These are phyloP conservation scores for Actinernus sp. DNA, from an alignment of 92 coral and sea anemone genomes.

Conservation along the genomic window DNA sequence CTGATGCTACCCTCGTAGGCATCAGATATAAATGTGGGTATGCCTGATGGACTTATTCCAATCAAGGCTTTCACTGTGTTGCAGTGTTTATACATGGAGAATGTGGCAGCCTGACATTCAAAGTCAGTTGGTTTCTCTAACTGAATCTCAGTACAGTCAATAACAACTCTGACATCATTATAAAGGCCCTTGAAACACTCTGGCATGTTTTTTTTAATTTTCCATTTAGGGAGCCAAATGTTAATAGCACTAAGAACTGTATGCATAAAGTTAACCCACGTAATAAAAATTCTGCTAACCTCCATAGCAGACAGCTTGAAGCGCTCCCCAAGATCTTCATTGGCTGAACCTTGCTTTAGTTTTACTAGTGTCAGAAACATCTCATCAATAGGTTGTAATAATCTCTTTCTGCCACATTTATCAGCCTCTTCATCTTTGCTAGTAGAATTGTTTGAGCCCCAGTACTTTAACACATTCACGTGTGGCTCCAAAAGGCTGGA, in stretches of 20 bases:
- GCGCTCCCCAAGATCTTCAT: slow-evolving; percentile 66
- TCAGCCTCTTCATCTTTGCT: background rate
- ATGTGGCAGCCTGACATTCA: slow-evolving; percentile 63
- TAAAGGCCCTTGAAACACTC: slow-evolving; percentile 37
- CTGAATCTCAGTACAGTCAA: slow-evolving; percentile 70
- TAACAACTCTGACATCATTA: slow-evolving; percentile 50
- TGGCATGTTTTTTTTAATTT: slow-evolving; percentile 64
- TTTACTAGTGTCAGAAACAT: slow-evolving; percentile 50
- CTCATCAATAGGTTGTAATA: slow-evolving; percentile 51
- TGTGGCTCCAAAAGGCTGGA: background rate
- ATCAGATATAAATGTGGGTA: slow-evolving; percentile 68
- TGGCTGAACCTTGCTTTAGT: slow-evolving; percentile 51
- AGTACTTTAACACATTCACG: too few relatives aligned
- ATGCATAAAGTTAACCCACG: slow-evolving; percentile 65
- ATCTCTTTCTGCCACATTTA: slow-evolving; percentile 61
- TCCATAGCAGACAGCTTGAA: slow-evolving; percentile 55
- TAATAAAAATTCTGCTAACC: slow-evolving; percentile 48
- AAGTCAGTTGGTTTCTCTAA: slow-evolving; percentile 67
- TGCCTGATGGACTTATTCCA: slow-evolving; percentile 66
- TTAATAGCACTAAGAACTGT: slow-evolving; percentile 27
- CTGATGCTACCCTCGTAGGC: slow-evolving; percentile 65
- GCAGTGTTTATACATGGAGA: slow-evolving; percentile 49
- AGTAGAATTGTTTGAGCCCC: too few relatives aligned
- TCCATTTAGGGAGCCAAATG: slow-evolving; percentile 54
- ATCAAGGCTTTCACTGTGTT: slow-evolving; percentile 69